Percentiles rank a stretch among this genome's conserved stretches.
phyloP scores from a whole-genome alignment of 2,888 invertebrate species.

The Exephanes ischioxanthus region DNA sequence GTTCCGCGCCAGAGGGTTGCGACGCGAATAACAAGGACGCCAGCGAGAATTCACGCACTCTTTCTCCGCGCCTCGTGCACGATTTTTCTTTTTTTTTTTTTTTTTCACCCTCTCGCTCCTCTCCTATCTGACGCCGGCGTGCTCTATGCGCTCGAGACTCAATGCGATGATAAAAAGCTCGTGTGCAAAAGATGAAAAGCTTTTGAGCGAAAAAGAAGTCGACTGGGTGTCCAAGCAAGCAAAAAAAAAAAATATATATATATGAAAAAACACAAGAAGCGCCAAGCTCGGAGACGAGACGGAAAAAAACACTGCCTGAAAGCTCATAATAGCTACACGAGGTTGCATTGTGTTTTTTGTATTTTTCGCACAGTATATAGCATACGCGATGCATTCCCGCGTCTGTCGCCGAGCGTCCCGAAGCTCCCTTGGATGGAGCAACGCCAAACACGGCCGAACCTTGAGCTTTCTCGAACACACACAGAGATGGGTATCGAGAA shows the following conservation, averaged over 20 bases:
- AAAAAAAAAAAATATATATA: slow-evolving; percentile 57
- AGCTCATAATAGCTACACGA: slow-evolving; percentile 23
- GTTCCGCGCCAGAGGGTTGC: slow-evolving; percentile 58
- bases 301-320: slow-evolving; percentile 26
- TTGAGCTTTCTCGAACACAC: too few species aligned
- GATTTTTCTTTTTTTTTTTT: slow-evolving; percentile 42
- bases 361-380: slow-evolving; percentile 69
- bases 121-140: slow-evolving; percentile 59
- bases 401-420: neutral
- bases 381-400: slow-evolving; percentile 4
- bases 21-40: slow-evolving; percentile 31
- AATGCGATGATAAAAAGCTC: slow-evolving; percentile 83
- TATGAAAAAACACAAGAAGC: slow-evolving; percentile 49
- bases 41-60: slow-evolving; percentile 72
- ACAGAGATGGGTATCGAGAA: neutral
- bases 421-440: neutral
- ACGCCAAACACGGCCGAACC: neutral
- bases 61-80: slow-evolving; percentile 30
- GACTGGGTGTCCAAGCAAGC: slow-evolving; percentile 59
- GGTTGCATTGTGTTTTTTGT: slow-evolving; percentile 67
- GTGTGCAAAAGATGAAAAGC: slow-evolving; percentile 83
- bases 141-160: slow-evolving; percentile 76
- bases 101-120: slow-evolving; percentile 38
- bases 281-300: slow-evolving; percentile 73
- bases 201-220: slow-evolving; percentile 73